Base-by-base conservation (phyloP, 2,888 invertebrate species). In the Trichogramma dendrolimi region DNA sequence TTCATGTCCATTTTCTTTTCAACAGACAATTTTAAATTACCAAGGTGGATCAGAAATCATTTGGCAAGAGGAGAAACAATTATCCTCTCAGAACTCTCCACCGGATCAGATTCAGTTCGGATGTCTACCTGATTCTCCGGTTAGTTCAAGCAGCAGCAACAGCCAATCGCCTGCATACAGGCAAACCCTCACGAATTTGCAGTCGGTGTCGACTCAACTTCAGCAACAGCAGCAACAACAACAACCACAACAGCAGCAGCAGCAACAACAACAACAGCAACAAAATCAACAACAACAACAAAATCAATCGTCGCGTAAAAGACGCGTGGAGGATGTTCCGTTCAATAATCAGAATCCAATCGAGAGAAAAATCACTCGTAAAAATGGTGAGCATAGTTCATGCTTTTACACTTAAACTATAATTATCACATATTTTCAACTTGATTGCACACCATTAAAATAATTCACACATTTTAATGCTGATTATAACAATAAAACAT, bases 291-390 rank as follows among this genome's bases (percentile, higher is more conserved):
- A 62, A 56, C 68, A 62, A 39, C 70, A 67, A 39, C 69, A 60
- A 55, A 67, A 40, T 56, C 62, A 69, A 51, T 58, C 41, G 27
- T 27, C 27, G 4, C 63, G 75, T 14, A 79, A 78, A 66, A 74
- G 79, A n/a, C 73, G 75, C 8, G 67, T 71, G 42, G 70, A 61
- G 10, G 75, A 77, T 27, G 27, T 27, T 55, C 55, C 70, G 10
- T 60, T 50, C 41, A 56, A 49, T 14, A 50, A 61, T 7, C 62
- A 62, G 7, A 51, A 58, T 14, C 64, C 27, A 27, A 70, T 74
- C 55, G 77, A 77, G 53, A 74, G 75, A 62, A 79, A 79, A 65
- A 72, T 76, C 51, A 64, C 70, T 40, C 74, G 73, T 66, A 73
- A 71, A 67, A 75, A 77, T 63, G 78, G 79, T 79, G 61, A 67